These are phyloP conservation scores for Meta bourneti DNA, from an alignment of 2,888 invertebrate species.

Conservation along the genomic window DNA sequence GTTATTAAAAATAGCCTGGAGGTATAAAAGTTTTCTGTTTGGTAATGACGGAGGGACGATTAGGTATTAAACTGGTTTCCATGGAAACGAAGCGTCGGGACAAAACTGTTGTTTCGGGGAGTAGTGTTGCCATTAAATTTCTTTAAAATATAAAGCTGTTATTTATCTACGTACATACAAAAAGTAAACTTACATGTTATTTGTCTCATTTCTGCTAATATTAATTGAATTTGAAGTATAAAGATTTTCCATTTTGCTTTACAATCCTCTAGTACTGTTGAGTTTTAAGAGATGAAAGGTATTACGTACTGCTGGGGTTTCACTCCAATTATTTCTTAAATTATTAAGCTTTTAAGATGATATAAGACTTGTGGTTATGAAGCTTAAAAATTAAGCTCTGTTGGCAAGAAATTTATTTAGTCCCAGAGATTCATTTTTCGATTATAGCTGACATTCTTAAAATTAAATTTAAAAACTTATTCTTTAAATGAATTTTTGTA, in stretches of 20 bases:
- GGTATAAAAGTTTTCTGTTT: conserved; percentile 33
- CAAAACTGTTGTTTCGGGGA: conserved; percentile 27
- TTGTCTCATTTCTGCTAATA: background rate
- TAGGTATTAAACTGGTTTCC: conserved; percentile 27
- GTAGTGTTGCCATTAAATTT: background rate
- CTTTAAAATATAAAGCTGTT: background rate
- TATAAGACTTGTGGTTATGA: background rate
- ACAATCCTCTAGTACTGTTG: background rate
- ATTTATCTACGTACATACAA: background rate
- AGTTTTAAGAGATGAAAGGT: background rate
- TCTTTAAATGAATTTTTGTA: background rate
- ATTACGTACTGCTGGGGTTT: background rate
- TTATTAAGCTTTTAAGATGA: background rate
- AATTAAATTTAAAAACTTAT: background rate
- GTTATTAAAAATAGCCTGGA: conserved; percentile 37
- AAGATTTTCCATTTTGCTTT: background rate
- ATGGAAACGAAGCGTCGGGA: conserved; percentile 29
- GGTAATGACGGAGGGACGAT: background rate
- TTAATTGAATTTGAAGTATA: background rate
- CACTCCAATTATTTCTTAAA: background rate
- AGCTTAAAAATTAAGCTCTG: background rate
- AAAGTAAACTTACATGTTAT: background rate
- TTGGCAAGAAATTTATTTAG: background rate
- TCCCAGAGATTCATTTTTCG: background rate
- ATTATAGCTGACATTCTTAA: background rate